phyloP scores from a whole-genome alignment of 2,797 vertebrate species.

The Spizella passerina region DNA sequence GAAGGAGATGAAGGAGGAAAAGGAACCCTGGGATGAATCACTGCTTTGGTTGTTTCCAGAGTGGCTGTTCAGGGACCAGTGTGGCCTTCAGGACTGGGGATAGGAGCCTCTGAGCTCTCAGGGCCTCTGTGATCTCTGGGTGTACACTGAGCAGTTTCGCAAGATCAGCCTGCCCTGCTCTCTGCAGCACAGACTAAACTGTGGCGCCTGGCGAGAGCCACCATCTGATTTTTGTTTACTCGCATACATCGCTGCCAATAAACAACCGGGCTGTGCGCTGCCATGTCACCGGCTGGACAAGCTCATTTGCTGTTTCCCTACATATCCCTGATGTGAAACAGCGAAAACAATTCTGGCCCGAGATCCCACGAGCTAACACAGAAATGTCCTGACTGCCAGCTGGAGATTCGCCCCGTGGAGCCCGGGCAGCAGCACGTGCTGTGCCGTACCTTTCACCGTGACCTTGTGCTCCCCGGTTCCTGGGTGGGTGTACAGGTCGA shows the following conservation, averaged over 20 bases:
- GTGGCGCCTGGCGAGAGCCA: neutral
- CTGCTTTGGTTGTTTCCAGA: constrained; percentile 27
- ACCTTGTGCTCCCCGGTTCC: constrained; percentile 93
- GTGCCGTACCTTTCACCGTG: constrained; percentile 88
- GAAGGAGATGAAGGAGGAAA: neutral
- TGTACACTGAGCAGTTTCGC: neutral
- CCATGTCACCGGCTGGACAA: neutral
- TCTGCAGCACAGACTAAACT: neutral
- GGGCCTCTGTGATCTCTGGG: neutral
- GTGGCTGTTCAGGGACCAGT: neutral
- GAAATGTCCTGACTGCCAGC: neutral
- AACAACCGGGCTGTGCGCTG: neutral
- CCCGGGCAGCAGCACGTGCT: neutral
- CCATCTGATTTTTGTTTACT: constrained; percentile 19
- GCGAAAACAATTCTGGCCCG: neutral
- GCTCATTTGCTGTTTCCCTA: neutral
- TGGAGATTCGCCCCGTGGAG: accelerated
- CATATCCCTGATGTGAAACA: neutral
- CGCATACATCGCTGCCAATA: neutral
- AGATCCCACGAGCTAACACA: neutral
- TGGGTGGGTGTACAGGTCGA: constrained; percentile 93
- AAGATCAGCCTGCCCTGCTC: neutral
- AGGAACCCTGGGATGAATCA: constrained; percentile 36
- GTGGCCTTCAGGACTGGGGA: neutral
- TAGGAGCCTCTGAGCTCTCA: neutral